These are phyloP conservation scores for Microctenopoma stevenorrisi DNA, from an alignment of 2,797 vertebrate genomes.

Conservation along the genomic window DNA sequence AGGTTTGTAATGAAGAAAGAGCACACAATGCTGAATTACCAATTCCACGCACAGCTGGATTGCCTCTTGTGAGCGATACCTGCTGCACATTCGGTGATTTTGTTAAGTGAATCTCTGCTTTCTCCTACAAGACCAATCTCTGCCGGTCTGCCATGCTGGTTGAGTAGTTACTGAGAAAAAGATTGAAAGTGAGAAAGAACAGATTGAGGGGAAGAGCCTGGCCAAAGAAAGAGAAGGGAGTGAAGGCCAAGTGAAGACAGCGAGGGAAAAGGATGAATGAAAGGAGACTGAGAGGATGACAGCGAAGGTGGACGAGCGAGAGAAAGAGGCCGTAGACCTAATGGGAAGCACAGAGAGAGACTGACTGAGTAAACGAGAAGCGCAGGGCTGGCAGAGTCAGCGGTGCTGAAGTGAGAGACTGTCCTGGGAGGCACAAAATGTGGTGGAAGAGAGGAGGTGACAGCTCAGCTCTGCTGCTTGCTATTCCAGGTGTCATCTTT, in stretches of 20 bases:
- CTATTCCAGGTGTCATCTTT: conserved; percentile 85
- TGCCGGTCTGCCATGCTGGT: conserved; percentile 58
- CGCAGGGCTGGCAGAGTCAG: conserved; percentile 40
- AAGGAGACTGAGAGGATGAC: conserved; percentile 34
- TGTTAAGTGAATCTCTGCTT: conserved; percentile 58
- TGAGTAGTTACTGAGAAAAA: conserved; percentile 67
- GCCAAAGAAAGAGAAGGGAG: conserved; percentile 14
- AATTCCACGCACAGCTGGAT: conserved; percentile 57
- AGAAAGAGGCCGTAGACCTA: conserved; percentile 39
- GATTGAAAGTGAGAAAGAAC: conserved; percentile 65
- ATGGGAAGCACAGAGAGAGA: conserved; percentile 42
- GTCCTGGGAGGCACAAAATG: conserved; percentile 48
- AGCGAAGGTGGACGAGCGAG: conserved; percentile 24
- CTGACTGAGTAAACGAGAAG: conserved; percentile 57
- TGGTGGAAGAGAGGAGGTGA: conserved; percentile 45
- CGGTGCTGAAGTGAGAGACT: conserved; percentile 35
- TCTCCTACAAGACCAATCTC: conserved; percentile 60
- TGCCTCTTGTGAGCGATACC: conserved; percentile 49
- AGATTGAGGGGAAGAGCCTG: conserved; percentile 29
- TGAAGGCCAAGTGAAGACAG: conserved; percentile 2
- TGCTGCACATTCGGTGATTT: conserved; percentile 60
- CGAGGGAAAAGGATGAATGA: conserved; percentile 25
- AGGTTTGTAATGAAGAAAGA: conserved; percentile 47
- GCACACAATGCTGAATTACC: conserved; percentile 50
- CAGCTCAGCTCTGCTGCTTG: conserved; percentile 69